Percentiles rank a stretch among this genome's conserved stretches.
Conservation (phyloP, 2,888 invertebrate genomes). For the Philopedon plagiatum region DNA sequence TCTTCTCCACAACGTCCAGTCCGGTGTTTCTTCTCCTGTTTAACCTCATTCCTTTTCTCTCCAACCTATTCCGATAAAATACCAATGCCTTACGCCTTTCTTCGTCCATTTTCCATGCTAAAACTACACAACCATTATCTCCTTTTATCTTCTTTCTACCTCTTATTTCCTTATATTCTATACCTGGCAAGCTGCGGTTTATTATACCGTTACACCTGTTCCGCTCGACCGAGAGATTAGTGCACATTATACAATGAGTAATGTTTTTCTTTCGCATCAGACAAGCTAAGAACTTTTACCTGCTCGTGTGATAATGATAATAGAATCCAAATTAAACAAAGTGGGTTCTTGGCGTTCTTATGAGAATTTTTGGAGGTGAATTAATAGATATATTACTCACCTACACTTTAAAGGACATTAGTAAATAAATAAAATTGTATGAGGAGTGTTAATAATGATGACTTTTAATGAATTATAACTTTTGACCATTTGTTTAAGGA, state of each 20-base stretch:
- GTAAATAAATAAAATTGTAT: too few relatives aligned
- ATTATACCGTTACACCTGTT: slow-evolving; percentile 29
- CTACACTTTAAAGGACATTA: too few relatives aligned
- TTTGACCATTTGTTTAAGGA: too few relatives aligned
- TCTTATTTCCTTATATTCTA: slow-evolving; percentile 25
- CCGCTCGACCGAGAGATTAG: slow-evolving; percentile 29
- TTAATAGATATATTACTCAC: too few relatives aligned
- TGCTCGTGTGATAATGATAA: slow-evolving; percentile 5
- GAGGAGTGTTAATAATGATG: too few relatives aligned
- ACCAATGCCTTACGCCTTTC: too few relatives aligned
- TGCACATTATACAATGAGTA: slow-evolving; percentile 29
- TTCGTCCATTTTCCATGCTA: slow-evolving; percentile 9
- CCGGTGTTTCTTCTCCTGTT: too few relatives aligned
- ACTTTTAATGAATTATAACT: too few relatives aligned
- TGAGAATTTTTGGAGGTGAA: neutral
- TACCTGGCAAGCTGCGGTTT: slow-evolving; percentile 20
- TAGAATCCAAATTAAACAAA: neutral
- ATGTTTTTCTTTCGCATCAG: slow-evolving; percentile 24
- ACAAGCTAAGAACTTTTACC: slow-evolving; percentile 24
- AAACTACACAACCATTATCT: slow-evolving; percentile 24
- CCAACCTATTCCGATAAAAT: too few relatives aligned
- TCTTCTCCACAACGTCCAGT: too few relatives aligned
- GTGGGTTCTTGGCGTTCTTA: slow-evolving; percentile 3
- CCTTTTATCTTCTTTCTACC: slow-evolving; percentile 7
- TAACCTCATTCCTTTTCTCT: too few relatives aligned